Evolutionary conservation across 2,888 invertebrate genomes (phyloP).

Genomic region (Anaspis maculata): DNA sequence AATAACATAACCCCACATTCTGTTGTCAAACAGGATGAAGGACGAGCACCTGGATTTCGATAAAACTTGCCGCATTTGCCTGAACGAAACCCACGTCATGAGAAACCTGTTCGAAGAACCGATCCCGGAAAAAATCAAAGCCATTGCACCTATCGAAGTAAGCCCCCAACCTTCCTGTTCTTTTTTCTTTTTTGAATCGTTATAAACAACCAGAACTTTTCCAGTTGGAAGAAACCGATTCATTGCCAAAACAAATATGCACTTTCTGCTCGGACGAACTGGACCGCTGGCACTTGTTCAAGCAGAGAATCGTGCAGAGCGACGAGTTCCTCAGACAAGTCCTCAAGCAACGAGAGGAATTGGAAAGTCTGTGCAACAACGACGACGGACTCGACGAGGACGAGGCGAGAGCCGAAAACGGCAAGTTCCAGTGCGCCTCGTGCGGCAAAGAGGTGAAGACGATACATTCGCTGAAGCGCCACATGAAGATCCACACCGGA

Average conservation of each 20-base stretch:
- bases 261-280: slow-evolving; percentile 15
- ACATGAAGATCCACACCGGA: slow-evolving; percentile 22
- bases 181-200: slow-evolving; percentile 1
- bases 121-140: slow-evolving; percentile 14
- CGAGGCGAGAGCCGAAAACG: slow-evolving; percentile 1
- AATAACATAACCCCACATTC: too few relatives aligned
- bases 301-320: slow-evolving; percentile 16
- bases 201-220: too few relatives aligned
- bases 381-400: not conserved
- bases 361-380: not conserved
- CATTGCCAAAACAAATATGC: slow-evolving; percentile 18
- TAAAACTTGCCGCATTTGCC: slow-evolving; percentile 16
- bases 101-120: slow-evolving; percentile 13
- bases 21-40: too few relatives aligned
- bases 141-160: slow-evolving; percentile 14
- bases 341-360: slow-evolving; percentile 7
- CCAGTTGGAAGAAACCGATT: slow-evolving; percentile 17
- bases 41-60: too few relatives aligned
- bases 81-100: slow-evolving; percentile 13
- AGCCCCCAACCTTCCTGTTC: not conserved
- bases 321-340: slow-evolving; percentile 11
- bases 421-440: slow-evolving; percentile 18
- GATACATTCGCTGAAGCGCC: slow-evolving; percentile 19
- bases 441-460: slow-evolving; percentile 22
- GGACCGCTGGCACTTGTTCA: slow-evolving; percentile 17